Evolutionary conservation across 2,113 vertebrate genomes (phyloP).

Genomic region (Zeus faber): DNA sequence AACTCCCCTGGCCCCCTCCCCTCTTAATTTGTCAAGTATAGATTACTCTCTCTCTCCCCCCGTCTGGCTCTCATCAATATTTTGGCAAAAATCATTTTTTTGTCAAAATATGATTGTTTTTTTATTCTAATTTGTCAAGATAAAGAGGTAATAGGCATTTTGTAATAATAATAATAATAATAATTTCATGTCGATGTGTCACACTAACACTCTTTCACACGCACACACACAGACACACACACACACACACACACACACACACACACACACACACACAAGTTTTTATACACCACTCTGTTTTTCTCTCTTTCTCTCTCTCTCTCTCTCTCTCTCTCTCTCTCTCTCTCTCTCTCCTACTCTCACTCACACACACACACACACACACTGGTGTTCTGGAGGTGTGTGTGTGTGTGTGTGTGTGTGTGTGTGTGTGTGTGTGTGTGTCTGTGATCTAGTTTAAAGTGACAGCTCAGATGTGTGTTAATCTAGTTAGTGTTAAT

Average conservation of each 20-base stretch:
- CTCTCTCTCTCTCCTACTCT: background rate
- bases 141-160: background rate
- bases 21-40: too few species aligned
- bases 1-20: too few species aligned
- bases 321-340: background rate
- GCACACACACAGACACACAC: background rate
- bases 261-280: background rate
- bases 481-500: slow-evolving; percentile 19
- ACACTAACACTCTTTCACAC: slow-evolving; percentile 4
- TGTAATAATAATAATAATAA: background rate
- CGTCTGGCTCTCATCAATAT: too few species aligned
- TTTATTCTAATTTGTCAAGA: too few species aligned
- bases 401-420: too few species aligned
- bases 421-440: too few species aligned
- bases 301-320: background rate
- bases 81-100: too few species aligned
- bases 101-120: too few species aligned
- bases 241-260: background rate
- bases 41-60: too few species aligned
- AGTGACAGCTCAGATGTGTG: slow-evolving; percentile 15
- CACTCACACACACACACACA: background rate
- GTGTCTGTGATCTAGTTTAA: slow-evolving; percentile 5
- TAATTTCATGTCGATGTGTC: background rate
- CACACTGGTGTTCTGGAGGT: background rate
- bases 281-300: background rate